These are phyloP conservation scores for Sinella curviseta DNA, from an alignment of 1,140 invertebrate species.

Conservation along the genomic window DNA sequence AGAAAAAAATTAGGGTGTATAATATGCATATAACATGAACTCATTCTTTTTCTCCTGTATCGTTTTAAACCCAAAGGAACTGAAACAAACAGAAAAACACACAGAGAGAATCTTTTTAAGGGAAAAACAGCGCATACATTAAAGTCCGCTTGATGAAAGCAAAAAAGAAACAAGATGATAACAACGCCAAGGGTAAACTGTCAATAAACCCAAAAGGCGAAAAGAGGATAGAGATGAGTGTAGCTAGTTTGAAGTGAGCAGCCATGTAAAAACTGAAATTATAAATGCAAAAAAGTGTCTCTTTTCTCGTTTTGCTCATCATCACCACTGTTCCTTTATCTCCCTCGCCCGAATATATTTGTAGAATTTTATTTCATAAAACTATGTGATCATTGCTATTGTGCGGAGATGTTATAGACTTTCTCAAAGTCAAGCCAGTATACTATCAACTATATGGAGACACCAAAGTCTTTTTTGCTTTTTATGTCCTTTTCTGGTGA, in stretches of 20 bases:
- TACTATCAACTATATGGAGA: too few relatives aligned
- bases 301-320: slow-evolving; percentile 6
- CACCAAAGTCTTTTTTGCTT: too few relatives aligned
- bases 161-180: not conserved
- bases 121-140: slow-evolving; percentile 16
- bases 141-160: not conserved
- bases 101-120: not conserved
- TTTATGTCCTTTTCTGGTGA: too few relatives aligned
- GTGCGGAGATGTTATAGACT: not conserved
- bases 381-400: not conserved
- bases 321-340: not conserved
- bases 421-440: too few relatives aligned
- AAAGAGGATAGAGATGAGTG: not conserved
- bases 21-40: not conserved
- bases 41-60: not conserved
- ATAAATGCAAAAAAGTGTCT: slow-evolving; percentile 24
- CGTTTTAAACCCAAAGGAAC: not conserved
- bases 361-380: too few relatives aligned
- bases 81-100: slow-evolving; percentile 17
- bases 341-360: not conserved
- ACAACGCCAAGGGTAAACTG: slow-evolving; percentile 10
- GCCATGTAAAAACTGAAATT: not conserved
- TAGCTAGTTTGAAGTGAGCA: not conserved
- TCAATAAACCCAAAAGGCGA: slow-evolving; percentile 6
- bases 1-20: not conserved